A percentile compares a stretch with the other conserved stretches of the same genome.
phyloP scores from a whole-genome alignment of 1,140 invertebrate genomes.

The Eriocheir sinensis region DNA sequence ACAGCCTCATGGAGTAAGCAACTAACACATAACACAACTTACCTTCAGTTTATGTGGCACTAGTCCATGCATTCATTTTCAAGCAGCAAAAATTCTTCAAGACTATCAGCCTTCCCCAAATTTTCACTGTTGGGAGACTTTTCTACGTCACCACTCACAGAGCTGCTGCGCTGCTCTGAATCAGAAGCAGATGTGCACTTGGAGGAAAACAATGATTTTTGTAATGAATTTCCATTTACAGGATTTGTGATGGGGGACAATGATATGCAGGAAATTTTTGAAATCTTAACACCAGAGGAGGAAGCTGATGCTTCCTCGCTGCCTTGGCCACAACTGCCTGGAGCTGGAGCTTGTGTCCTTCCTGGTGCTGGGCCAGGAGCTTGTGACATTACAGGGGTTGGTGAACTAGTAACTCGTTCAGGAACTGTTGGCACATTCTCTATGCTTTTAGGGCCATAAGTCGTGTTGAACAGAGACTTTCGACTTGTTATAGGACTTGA shows the following conservation, averaged over 20 bases:
- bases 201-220: slow-evolving; percentile 10
- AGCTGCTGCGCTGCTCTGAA: slow-evolving; percentile 50
- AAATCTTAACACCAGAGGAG: slow-evolving; percentile 42
- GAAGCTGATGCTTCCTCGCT: not conserved
- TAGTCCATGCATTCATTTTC: slow-evolving; percentile 86
- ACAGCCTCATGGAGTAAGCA: too few relatives aligned
- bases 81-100: slow-evolving; percentile 86
- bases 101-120: slow-evolving; percentile 84
- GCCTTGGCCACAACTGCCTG: not conserved
- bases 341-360: slow-evolving; percentile 31
- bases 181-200: slow-evolving; percentile 40
- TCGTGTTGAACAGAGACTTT: not conserved
- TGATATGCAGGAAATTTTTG: not conserved
- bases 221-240: not conserved
- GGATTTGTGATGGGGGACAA: slow-evolving; percentile 4
- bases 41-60: slow-evolving; percentile 81
- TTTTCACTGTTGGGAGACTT: slow-evolving; percentile 52
- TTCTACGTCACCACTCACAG: slow-evolving; percentile 38
- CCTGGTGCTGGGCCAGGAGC: slow-evolving; percentile 38
- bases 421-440: not conserved
- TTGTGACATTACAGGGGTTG: slow-evolving; percentile 51
- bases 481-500: slow-evolving; percentile 33
- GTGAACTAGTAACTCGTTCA: not conserved
- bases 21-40: slow-evolving; percentile 59
- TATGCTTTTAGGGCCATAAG: not conserved